A percentile compares a stretch with the other conserved stretches of the same genome.
Conservation (phyloP, 2,888 invertebrate genomes). For the Drosophila anomalata region DNA sequence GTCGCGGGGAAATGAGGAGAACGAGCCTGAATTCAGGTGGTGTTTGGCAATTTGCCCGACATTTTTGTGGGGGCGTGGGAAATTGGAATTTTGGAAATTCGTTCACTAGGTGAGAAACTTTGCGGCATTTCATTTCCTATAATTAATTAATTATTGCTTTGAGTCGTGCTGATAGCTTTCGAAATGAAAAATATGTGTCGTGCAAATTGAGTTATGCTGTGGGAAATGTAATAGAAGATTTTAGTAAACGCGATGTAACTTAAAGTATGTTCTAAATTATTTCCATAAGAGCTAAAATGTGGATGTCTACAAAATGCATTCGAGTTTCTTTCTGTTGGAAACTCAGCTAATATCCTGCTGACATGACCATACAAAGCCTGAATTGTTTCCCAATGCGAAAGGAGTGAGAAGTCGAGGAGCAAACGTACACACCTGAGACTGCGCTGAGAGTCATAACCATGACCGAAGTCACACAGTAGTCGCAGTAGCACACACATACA, state of each 20-base stretch:
- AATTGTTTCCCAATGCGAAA: constrained; percentile 14
- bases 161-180: constrained; percentile 58
- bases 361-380: constrained; percentile 64
- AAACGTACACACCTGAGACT: constrained; percentile 46
- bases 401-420: constrained; percentile 39
- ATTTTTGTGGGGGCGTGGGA: constrained; percentile 61
- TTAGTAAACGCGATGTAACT: neutral
- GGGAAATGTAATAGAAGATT: neutral
- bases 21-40: constrained; percentile 11
- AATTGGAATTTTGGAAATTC: constrained; percentile 69
- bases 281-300: neutral
- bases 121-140: constrained; percentile 77
- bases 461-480: constrained; percentile 73
- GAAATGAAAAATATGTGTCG: constrained; percentile 20
- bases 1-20: neutral
- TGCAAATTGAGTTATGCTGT: neutral
- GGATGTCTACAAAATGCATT: neutral
- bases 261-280: neutral
- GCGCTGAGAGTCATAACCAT: constrained; percentile 67
- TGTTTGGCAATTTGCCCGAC: constrained; percentile 62
- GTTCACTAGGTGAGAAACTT: constrained; percentile 71
- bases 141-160: constrained; percentile 70
- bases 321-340: neutral
- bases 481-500: constrained; percentile 39
- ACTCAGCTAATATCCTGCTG: constrained; percentile 54